A percentile compares a stretch with the other conserved stretches of the same genome.
These are phyloP conservation scores for Platygyra sinensis DNA, from an alignment of 64 coral and sea anemone genomes.

Conservation along the genomic window DNA sequence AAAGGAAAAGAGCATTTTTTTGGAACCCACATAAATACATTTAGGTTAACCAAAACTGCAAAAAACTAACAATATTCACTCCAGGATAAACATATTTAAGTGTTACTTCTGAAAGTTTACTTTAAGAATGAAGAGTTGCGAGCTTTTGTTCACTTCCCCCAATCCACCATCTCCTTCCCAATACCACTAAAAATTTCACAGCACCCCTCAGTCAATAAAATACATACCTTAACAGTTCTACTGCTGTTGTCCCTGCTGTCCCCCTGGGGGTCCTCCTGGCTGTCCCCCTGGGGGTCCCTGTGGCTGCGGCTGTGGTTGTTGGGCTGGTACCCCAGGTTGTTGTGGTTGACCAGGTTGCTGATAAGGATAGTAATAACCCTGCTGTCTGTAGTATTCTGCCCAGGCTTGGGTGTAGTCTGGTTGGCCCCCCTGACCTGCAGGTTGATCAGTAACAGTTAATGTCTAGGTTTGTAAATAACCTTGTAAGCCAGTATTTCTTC, in stretches of 20 bases:
- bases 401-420: constrained; percentile 95
- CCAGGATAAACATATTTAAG: too few species aligned
- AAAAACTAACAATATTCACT: too few species aligned
- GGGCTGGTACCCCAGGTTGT: constrained; percentile 66
- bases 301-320: constrained; percentile 63
- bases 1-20: too few species aligned
- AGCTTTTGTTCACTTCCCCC: neutral
- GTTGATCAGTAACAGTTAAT: neutral
- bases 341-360: constrained; percentile 62
- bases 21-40: too few species aligned
- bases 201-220: neutral
- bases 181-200: neutral
- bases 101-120: too few species aligned
- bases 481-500: too few species aligned
- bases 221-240: neutral
- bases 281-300: constrained; percentile 44
- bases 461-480: neutral
- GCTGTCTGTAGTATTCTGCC: constrained; percentile 91
- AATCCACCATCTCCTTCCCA: neutral
- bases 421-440: constrained; percentile 78
- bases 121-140: too few species aligned
- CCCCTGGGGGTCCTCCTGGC: constrained; percentile 14
- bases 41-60: too few species aligned
- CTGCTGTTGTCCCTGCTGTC: neutral
- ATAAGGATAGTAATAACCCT: constrained; percentile 90